A percentile compares a stretch with the other conserved stretches of the same genome.
phyloP scores from a whole-genome alignment of 2,113 vertebrate genomes.

The Benthochromis sp. region DNA sequence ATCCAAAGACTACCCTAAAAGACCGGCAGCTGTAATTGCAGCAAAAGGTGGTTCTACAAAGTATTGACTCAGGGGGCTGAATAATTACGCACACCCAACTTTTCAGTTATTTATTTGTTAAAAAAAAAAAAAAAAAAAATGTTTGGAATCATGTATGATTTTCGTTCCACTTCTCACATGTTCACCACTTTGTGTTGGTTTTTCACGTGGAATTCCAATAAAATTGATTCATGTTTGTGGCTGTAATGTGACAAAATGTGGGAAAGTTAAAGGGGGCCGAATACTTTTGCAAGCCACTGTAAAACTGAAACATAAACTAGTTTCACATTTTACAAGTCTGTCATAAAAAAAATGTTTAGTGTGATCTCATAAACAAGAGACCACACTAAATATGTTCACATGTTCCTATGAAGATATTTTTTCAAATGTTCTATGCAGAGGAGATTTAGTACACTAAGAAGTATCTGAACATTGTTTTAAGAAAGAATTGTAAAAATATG shows the following conservation, averaged over 20 bases:
- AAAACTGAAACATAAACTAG: not conserved
- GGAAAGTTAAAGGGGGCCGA: not conserved
- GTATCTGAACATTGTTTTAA: not conserved
- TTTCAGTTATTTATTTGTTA: not conserved
- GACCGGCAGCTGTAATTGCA: no score
- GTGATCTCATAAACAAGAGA: not conserved
- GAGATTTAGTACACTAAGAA: not conserved
- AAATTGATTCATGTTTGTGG: not conserved
- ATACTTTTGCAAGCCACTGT: not conserved
- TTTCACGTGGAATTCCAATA: not conserved
- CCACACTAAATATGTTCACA: not conserved
- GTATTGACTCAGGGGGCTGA: not conserved
- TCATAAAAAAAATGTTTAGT: not conserved
- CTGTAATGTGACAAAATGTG: not conserved
- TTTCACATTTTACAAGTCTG: not conserved
- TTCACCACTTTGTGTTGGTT: accelerated
- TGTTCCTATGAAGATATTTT: not conserved
- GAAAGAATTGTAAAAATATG: not conserved
- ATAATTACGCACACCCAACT: not conserved
- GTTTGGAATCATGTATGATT: not conserved
- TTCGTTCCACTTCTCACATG: not conserved
- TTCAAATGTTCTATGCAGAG: not conserved
- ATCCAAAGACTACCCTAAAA: no score
- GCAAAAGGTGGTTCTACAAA: not conserved
- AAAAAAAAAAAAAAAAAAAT: not conserved